Percentiles rank a stretch among this genome's conserved stretches.
Evolutionary conservation across 2,797 vertebrate species (phyloP).

Genomic region (Crocodylus rhombifer): DNA sequence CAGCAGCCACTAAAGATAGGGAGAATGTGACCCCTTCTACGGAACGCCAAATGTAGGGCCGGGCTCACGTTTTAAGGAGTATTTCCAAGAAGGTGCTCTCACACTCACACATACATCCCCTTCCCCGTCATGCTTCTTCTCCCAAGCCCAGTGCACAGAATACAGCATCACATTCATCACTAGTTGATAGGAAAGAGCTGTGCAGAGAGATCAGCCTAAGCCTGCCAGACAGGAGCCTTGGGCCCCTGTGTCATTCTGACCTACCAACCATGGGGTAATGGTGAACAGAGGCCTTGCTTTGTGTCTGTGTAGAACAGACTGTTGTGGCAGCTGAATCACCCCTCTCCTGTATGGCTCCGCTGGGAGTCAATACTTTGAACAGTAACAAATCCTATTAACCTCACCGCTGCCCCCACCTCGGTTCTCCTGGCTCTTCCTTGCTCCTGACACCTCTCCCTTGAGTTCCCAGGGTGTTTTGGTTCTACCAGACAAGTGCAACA

Average conservation of each 20-base stretch:
- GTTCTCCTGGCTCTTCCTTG: rapidly evolving
- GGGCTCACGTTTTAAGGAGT: background rate
- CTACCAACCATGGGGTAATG: background rate
- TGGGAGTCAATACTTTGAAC: background rate
- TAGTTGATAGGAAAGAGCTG: background rate
- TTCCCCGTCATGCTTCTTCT: rapidly evolving
- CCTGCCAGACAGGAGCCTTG: rapidly evolving
- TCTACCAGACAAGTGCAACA: background rate
- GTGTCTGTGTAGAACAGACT: background rate
- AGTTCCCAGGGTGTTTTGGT: background rate
- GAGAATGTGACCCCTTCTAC: background rate
- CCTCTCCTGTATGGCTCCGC: background rate
- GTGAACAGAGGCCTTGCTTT: rapidly evolving
- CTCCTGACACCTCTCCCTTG: background rate
- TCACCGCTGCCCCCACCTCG: background rate
- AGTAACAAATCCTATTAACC: background rate
- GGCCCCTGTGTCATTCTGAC: rapidly evolving
- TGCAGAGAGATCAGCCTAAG: rapidly evolving
- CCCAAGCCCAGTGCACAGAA: background rate
- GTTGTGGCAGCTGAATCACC: background rate
- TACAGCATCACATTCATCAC: background rate
- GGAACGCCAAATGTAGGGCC: rapidly evolving
- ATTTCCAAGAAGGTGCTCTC: background rate
- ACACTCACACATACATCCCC: rapidly evolving
- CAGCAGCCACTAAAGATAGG: background rate